Base-by-base conservation (phyloP, 2,888 invertebrate species). In the Acronicta alni region DNA sequence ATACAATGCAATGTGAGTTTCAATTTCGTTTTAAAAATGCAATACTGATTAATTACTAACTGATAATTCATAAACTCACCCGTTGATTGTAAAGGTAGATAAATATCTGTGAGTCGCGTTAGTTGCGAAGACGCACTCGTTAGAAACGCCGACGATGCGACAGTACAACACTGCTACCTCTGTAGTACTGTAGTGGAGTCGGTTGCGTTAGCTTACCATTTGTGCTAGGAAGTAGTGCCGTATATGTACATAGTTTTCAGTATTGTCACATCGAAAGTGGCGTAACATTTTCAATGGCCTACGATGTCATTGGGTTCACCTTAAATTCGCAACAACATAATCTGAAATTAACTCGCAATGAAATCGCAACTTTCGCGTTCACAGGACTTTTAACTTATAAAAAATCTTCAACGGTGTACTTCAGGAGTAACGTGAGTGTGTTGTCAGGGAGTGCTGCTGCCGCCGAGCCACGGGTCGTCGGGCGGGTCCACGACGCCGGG, bases 401-500 rank as follows among this genome's bases (percentile, higher is more conserved):
- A n/a, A n/a, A 12, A 14, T 32, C 14, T 4, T 32, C 5, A 32
- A 14, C 32, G 1, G 12, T 32, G 32, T 32, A 32, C 10, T 12
- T 3, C 2, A 7, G 1, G 30, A 14, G 26, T 26, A 2, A 20
- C 1, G 32, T 10, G 23, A 4, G 3, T 0, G 2, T n/a, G 7
- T 14, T 16, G 2, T 1, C 86, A 88, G 87, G 86, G 83, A 60
- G 87, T 89, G 74, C 82, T 91, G 63, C 77, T 90, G 73, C 87
- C 87, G 63, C 87, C 86, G 48, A 76, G 72, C 67, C 88, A 87
- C 82, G 83, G 75, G 57, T 64, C 83, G 67, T 73, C 83, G 57
- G 85, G 83, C 80, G 87, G 88, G 12, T 75, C 85, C 51, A 80
- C 84, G 68, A 87, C 89, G 58, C 89, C 89, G 58, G 88, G 86